Percentiles rank a stretch among this genome's conserved stretches.
Evolutionary conservation across 2,888 invertebrate genomes (phyloP).

Genomic region (Nymphalis c-album): DNA sequence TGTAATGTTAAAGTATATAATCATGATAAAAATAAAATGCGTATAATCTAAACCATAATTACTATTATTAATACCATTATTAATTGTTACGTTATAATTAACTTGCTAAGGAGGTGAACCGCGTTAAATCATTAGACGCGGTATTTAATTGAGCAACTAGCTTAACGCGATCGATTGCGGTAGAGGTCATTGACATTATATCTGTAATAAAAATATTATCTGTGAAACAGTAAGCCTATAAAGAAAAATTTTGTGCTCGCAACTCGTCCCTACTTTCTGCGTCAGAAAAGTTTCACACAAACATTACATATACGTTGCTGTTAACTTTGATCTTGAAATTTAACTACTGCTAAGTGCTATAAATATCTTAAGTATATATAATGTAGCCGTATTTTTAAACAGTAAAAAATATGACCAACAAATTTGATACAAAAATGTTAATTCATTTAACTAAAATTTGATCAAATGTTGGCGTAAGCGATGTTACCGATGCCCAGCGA

Average conservation of each 20-base stretch:
- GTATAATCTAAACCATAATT: neutral
- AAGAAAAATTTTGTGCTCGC: too few species aligned
- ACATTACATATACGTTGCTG: too few species aligned
- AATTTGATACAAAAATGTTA: neutral
- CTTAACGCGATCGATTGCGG: constrained; percentile 11
- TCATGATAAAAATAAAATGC: neutral
- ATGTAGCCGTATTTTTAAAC: too few species aligned
- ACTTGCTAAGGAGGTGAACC: constrained; percentile 27
- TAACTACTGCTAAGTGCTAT: too few species aligned
- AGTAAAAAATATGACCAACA: neutral
- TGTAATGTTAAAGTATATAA: too few species aligned
- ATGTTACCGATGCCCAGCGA: constrained; percentile 33
- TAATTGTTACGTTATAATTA: constrained; percentile 16
- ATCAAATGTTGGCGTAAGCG: constrained; percentile 29
- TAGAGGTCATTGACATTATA: constrained; percentile 5
- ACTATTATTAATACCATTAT: neutral
- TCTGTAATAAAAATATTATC: neutral
- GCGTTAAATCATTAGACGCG: constrained; percentile 29
- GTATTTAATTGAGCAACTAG: constrained; percentile 16
- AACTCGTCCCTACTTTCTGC: too few species aligned
- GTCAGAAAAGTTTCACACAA: too few species aligned
- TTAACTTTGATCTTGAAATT: too few species aligned
- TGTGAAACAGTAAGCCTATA: neutral
- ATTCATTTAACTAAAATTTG: constrained; percentile 10
- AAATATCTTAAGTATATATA: too few species aligned